These are phyloP conservation scores for Dendroctonus ponderosae DNA, from an alignment of 1,140 invertebrate genomes.

Conservation along the genomic window DNA sequence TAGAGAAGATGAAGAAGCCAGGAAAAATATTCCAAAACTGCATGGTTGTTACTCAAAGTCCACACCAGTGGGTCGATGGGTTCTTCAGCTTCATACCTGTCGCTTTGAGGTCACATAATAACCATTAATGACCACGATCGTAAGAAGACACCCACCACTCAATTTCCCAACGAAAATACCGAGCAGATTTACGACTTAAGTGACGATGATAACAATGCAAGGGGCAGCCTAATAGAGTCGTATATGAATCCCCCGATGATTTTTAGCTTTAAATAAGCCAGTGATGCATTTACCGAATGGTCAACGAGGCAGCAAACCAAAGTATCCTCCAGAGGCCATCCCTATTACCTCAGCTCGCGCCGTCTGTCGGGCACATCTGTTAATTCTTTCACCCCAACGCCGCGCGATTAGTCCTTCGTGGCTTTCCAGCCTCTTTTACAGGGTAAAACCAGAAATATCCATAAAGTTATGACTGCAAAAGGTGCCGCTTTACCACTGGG, in stretches of 20 bases:
- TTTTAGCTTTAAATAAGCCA: conserved; percentile 22
- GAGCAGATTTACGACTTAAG: too few species aligned
- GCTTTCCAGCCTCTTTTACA: conserved; percentile 14
- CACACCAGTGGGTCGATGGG: too few species aligned
- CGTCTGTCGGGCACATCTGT: conserved; percentile 51
- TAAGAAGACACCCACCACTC: too few species aligned
- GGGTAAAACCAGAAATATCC: background rate
- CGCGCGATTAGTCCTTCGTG: conserved; percentile 16
- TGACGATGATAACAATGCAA: background rate
- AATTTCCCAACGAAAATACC: too few species aligned
- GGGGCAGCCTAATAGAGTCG: conserved; percentile 1
- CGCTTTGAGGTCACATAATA: too few species aligned
- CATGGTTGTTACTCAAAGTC: too few species aligned
- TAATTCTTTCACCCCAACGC: conserved; percentile 48
- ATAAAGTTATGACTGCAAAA: too few species aligned
- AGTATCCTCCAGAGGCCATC: conserved; percentile 41
- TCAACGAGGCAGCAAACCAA: conserved; percentile 41
- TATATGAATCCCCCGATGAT: conserved; percentile 18
- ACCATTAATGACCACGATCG: too few species aligned
- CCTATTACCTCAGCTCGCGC: conserved; percentile 47
- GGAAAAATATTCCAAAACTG: too few species aligned
- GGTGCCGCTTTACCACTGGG: too few species aligned
- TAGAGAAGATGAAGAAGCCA: too few species aligned
- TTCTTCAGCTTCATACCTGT: too few species aligned
- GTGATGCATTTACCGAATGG: conserved; percentile 27